Evolutionary conservation across 1,140 invertebrate species (phyloP).

Genomic region (Trichonephila inaurata): DNA sequence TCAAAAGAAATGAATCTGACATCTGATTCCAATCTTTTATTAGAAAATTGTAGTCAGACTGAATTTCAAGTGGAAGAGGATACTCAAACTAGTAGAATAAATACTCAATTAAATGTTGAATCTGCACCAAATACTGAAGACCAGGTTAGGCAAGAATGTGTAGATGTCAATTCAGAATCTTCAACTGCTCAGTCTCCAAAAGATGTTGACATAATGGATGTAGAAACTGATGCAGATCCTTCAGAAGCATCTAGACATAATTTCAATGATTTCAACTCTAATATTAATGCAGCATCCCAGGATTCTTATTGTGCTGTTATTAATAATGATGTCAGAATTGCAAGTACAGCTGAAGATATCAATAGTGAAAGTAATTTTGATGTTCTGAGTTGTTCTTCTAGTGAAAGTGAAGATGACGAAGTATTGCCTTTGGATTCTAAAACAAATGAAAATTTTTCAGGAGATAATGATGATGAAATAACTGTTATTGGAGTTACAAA

Average conservation of each 20-base stretch:
- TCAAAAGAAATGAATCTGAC: not conserved
- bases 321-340: not conserved
- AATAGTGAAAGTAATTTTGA: slow-evolving; percentile 20
- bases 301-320: not conserved
- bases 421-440: not conserved
- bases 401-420: not conserved
- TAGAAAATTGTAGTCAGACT: not conserved
- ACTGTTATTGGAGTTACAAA: slow-evolving; percentile 62
- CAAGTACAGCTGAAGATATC: not conserved
- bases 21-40: not conserved
- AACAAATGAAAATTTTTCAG: not conserved
- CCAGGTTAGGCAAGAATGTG: not conserved
- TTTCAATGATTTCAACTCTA: not conserved
- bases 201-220: slow-evolving; percentile 9
- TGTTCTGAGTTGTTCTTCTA: slow-evolving; percentile 16
- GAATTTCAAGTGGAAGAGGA: not conserved
- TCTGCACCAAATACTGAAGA: not conserved
- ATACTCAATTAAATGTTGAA: not conserved
- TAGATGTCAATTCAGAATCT: not conserved
- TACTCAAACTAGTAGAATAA: not conserved
- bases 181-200: not conserved
- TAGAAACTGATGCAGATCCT: not conserved
- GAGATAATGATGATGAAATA: slow-evolving; percentile 12
- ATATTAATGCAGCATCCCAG: not conserved
- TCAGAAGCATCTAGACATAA: not conserved